Evolutionary conservation across 2,888 invertebrate species (phyloP).

Genomic region (Agrochola circellaris): DNA sequence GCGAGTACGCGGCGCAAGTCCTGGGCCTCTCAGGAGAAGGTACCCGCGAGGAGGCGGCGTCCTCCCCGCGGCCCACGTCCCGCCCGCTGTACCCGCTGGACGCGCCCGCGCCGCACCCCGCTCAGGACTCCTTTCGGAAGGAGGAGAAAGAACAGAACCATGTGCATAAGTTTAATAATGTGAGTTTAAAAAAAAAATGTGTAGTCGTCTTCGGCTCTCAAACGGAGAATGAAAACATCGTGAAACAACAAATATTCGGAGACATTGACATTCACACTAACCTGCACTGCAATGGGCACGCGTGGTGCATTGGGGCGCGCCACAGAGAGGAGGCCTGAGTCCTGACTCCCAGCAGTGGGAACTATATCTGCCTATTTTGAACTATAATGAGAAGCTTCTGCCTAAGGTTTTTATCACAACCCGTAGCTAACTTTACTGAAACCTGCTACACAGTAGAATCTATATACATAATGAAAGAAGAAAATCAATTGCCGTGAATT

Average conservation of each 20-base stretch:
- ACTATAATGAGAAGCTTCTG: neutral
- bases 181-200: slow-evolving; percentile 65
- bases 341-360: neutral
- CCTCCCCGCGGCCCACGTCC: slow-evolving; percentile 73
- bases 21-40: slow-evolving; percentile 93
- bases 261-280: too few species aligned
- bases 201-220: neutral
- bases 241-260: neutral
- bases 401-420: neutral
- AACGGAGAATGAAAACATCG: neutral
- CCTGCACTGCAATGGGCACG: neutral
- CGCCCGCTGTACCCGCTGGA: slow-evolving; percentile 68
- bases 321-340: neutral
- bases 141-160: slow-evolving; percentile 79
- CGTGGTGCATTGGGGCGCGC: neutral
- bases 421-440: neutral
- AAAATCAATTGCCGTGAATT: too few species aligned
- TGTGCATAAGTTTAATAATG: slow-evolving; percentile 76
- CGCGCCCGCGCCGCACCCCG: slow-evolving; percentile 65
- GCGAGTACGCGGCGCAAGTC: slow-evolving; percentile 97
- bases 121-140: slow-evolving; percentile 71
- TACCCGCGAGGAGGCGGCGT: slow-evolving; percentile 72
- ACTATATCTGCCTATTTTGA: neutral
- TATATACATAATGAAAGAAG: too few species aligned
- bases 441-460: neutral